A percentile compares a stretch with the other conserved stretches of the same genome.
Conservation (phyloP, 2,113 vertebrate species). For the Gorsachius goisagi region DNA sequence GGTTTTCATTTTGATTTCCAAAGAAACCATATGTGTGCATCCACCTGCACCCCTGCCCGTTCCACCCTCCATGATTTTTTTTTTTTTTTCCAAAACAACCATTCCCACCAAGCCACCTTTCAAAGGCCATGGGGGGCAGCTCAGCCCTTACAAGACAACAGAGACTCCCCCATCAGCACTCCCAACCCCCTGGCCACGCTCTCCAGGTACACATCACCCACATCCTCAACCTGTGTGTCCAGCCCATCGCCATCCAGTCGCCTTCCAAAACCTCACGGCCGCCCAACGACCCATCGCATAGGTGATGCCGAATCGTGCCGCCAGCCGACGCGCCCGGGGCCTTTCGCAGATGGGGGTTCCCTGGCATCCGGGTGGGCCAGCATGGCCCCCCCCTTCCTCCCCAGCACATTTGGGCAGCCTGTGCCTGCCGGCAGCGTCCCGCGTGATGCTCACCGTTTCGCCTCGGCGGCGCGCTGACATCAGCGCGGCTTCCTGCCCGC, state of each 20-base stretch:
- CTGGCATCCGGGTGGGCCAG: neutral
- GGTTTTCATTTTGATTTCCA: neutral
- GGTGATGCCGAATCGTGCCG: rapidly evolving
- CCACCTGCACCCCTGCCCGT: neutral
- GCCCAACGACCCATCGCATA: rapidly evolving
- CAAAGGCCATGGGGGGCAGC: neutral
- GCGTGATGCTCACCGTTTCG: neutral
- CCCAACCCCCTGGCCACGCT: rapidly evolving
- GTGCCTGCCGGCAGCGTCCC: neutral
- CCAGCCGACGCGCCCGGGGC: rapidly evolving
- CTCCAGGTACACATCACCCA: neutral
- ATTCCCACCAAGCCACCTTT: neutral
- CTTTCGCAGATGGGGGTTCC: rapidly evolving
- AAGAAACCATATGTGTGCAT: neutral
- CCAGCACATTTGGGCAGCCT: slow-evolving; percentile 20
- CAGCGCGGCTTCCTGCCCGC: neutral
- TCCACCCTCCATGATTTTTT: neutral
- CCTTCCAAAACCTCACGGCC: rapidly evolving
- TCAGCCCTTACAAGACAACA: neutral
- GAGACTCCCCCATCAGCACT: neutral
- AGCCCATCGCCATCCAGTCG: rapidly evolving
- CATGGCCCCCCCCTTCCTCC: neutral
- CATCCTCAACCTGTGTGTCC: neutral
- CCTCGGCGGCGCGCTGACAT: neutral
- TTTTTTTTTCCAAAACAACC: neutral